Evolutionary conservation across 2,113 vertebrate species (phyloP).

Genomic region (Calidris pugnax): DNA sequence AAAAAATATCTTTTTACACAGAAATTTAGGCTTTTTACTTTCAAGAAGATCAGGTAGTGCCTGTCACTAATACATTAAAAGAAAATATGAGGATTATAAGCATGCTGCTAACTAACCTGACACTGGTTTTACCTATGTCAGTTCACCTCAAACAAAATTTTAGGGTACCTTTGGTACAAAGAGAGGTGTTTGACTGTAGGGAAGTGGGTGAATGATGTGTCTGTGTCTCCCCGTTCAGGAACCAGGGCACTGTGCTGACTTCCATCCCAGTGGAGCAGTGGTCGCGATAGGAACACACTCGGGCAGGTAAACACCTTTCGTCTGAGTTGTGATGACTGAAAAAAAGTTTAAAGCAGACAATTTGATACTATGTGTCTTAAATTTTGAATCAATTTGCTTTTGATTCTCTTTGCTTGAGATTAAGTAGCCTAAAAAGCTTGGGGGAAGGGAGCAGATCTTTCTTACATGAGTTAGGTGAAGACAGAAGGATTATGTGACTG

Average conservation of each 20-base stretch:
- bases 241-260: conserved; percentile 96
- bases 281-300: conserved; percentile 96
- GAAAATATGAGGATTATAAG: background rate
- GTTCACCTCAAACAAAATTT: background rate
- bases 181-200: background rate
- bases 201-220: background rate
- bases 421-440: background rate
- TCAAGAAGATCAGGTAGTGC: background rate
- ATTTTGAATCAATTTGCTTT: background rate
- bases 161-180: background rate
- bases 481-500: background rate
- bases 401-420: background rate
- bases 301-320: conserved; percentile 81
- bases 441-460: background rate
- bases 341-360: background rate
- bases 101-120: background rate
- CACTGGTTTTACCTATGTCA: background rate
- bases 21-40: background rate
- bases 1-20: background rate
- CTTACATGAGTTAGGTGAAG: background rate
- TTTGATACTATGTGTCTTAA: rapidly evolving
- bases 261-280: conserved; percentile 94
- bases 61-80: background rate
- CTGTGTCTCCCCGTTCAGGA: conserved; percentile 79
- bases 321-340: background rate